Percentiles rank a stretch among this genome's conserved stretches.
phyloP scores from a whole-genome alignment of 2,888 invertebrate species.

The Ennomos quercinarius region DNA sequence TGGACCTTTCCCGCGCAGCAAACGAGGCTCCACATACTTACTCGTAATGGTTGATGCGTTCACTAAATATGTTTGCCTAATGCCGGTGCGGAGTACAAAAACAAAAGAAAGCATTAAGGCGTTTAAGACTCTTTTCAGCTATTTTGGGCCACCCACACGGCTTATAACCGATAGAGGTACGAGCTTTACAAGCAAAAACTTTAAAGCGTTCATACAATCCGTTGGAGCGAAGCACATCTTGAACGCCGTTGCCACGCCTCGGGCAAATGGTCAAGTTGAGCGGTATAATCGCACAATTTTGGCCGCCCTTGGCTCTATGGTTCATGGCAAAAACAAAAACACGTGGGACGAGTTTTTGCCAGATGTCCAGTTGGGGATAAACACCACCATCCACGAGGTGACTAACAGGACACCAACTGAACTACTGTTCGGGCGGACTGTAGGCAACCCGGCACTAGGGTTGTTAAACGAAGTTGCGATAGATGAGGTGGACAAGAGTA shows the following conservation, averaged over 20 bases:
- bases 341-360: slow-evolving; percentile 32
- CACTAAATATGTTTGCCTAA: slow-evolving; percentile 1
- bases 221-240: no score
- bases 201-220: no score
- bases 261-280: slow-evolving; percentile 1
- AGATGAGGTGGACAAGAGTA: neutral
- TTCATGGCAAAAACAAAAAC: slow-evolving; percentile 11
- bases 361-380: slow-evolving; percentile 33
- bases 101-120: neutral
- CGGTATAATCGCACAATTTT: neutral
- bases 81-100: slow-evolving; percentile 1
- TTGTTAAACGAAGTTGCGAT: neutral
- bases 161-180: no score
- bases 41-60: slow-evolving; percentile 3
- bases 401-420: slow-evolving; percentile 37
- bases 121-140: neutral
- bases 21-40: neutral
- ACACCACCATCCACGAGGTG: slow-evolving; percentile 26
- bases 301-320: neutral
- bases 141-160: no score
- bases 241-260: neutral
- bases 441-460: slow-evolving; percentile 24
- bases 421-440: slow-evolving; percentile 33
- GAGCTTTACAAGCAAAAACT: no score
- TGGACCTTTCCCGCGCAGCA: neutral